Evolutionary conservation across 2,888 invertebrate species (phyloP).

Genomic region (Erynnis tages): DNA sequence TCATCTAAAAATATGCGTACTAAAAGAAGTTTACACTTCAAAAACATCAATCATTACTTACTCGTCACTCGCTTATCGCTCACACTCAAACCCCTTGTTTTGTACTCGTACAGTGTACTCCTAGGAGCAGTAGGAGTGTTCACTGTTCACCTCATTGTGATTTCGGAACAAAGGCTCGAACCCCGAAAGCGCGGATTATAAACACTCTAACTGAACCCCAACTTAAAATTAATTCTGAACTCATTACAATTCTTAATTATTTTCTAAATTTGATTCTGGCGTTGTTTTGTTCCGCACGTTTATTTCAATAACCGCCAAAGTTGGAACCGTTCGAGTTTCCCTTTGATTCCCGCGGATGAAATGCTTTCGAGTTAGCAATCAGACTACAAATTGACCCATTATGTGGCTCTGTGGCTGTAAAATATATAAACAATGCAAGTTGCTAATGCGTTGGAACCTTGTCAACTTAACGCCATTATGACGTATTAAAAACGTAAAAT

Average conservation of each 20-base stretch:
- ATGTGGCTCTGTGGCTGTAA: background rate
- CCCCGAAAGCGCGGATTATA: conserved; percentile 33
- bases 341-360: background rate
- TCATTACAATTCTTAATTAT: conserved; percentile 42
- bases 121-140: no score
- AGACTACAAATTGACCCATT: background rate
- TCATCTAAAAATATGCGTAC: no score
- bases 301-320: conserved; percentile 19
- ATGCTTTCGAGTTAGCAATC: background rate
- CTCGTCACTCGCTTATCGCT: background rate
- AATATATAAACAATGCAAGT: no score
- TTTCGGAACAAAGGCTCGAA: conserved; percentile 13
- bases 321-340: conserved; percentile 8
- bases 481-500: no score
- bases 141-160: conserved; percentile 14
- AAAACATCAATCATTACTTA: no score
- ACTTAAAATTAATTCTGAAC: conserved; percentile 41
- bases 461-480: no score
- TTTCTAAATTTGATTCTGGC: conserved; percentile 33
- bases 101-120: no score
- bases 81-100: background rate
- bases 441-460: no score
- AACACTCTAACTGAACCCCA: conserved; percentile 35
- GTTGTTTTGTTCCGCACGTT: conserved; percentile 28
- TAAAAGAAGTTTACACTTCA: no score